phyloP scores from a whole-genome alignment of 2,113 vertebrate genomes.

The Microcebus griseorufus region DNA sequence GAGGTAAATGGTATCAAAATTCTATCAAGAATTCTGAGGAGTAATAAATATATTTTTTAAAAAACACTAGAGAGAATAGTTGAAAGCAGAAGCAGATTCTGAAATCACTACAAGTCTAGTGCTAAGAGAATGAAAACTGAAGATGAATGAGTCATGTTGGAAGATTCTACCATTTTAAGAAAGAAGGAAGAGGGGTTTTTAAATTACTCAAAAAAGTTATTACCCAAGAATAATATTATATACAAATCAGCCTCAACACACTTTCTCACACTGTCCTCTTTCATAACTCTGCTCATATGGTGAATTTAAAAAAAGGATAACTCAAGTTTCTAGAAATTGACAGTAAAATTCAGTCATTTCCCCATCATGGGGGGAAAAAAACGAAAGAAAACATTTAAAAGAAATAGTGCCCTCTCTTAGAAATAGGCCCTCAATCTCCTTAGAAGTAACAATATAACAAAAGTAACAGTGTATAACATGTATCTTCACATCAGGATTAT shows the following conservation, averaged over 20 bases:
- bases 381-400: neutral
- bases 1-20: neutral
- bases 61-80: neutral
- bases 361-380: neutral
- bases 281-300: neutral
- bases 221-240: neutral
- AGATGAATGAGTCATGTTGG: neutral
- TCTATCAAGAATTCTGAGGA: neutral
- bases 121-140: constrained; percentile 12
- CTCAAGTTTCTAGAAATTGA: neutral
- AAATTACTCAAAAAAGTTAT: constrained; percentile 29
- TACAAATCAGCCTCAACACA: neutral
- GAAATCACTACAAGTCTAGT: neutral
- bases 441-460: neutral
- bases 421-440: constrained; percentile 25
- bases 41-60: neutral
- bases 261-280: neutral
- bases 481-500: neutral
- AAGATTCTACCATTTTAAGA: neutral
- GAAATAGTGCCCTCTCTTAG: constrained; percentile 7
- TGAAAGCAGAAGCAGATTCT: constrained; percentile 29
- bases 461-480: neutral
- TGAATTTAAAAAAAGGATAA: constrained; percentile 19
- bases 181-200: neutral
- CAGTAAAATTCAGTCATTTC: constrained; percentile 8